Percentiles rank a stretch among this genome's conserved stretches.
These are phyloP conservation scores for Adelognathus sp. DNA, from an alignment of 2,888 invertebrate species.

Conservation along the genomic window DNA sequence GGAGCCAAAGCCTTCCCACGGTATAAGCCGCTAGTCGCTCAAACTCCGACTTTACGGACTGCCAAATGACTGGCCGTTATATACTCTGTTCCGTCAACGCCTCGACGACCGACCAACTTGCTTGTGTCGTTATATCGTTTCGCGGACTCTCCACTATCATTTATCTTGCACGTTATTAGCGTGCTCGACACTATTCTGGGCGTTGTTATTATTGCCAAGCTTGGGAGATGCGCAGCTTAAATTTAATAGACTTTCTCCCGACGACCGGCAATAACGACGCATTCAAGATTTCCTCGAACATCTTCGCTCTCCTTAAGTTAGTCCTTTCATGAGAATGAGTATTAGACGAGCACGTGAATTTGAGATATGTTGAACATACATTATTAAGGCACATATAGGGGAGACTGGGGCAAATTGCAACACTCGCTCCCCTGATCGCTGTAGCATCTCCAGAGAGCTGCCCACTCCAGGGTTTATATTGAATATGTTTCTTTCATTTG, in stretches of 20 bases:
- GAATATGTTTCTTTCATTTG: too few relatives aligned
- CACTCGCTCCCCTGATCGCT: too few relatives aligned
- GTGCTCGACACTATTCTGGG: slow-evolving; percentile 4
- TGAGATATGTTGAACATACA: too few relatives aligned
- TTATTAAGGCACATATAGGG: too few relatives aligned
- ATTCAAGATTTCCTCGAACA: background rate
- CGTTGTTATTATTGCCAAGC: slow-evolving; percentile 33
- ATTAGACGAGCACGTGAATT: too few relatives aligned
- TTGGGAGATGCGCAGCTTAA: background rate
- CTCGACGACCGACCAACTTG: slow-evolving; percentile 35
- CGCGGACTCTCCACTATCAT: background rate
- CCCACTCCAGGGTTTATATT: too few relatives aligned
- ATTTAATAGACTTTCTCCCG: slow-evolving; percentile 12
- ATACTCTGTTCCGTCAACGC: slow-evolving; percentile 32
- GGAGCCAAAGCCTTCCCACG: too few relatives aligned
- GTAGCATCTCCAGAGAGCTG: too few relatives aligned
- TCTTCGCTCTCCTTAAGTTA: background rate
- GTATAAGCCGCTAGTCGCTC: slow-evolving; percentile 8
- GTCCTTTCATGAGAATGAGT: background rate
- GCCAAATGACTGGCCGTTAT: slow-evolving; percentile 47
- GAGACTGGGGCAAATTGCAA: too few relatives aligned
- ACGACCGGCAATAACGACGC: too few relatives aligned
- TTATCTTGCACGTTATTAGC: slow-evolving; percentile 25
- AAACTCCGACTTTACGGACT: slow-evolving; percentile 47
- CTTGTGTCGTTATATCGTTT: slow-evolving; percentile 1